Evolutionary conservation across 2,797 vertebrate genomes (phyloP), one percentile per base, ranked within the genome.

Genomic region (Lepus townsendii): DNA sequence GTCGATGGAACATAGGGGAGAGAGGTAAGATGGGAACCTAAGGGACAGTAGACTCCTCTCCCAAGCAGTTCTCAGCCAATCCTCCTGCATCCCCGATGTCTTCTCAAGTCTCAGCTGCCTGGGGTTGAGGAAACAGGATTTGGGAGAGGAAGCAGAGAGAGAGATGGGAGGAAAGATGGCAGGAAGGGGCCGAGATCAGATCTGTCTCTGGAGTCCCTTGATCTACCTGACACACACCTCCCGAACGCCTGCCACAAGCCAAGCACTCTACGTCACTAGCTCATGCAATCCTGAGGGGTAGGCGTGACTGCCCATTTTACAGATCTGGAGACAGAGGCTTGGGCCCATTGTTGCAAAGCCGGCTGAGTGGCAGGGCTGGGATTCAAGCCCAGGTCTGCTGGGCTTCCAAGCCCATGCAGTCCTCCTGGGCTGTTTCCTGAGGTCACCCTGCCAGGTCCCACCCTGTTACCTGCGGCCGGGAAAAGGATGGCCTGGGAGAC

Each of bases 401-500:
- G 57, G 54, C 30, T 62, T 54, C 42, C 7, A 4, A 63, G 17
- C 76, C 93, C 66, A 32, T 0, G 17, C 63, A 30, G 17, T n/a
- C 12, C 47, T 63, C 12, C 54, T 63, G 24, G 7, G 4, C 27
- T 68, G 80, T 66, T 94, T 83, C 90, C 77, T 83, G 20, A 30
- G 83, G 86, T n/a, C n/a, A 13, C 73, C 50, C 32, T 54, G 24
- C 83, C 54, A 0, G 38, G 26, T 26, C 91, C 80, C 57, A 11
- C 84, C 10, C 57, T 6, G 0, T 99, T 96, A 99, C 99, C 99
- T 97, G 98, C 98, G 75, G 97, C 98, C 10, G 99, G 99, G 97
- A 99, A 99, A 60, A 99, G 96, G 89, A 99, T 99, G 72, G 99
- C 98, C 95, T 99, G 98, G 5, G 98, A 98, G 0, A 91, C 98